These are phyloP conservation scores for Neopipo cinnamomea DNA, from an alignment of 2,113 vertebrate species.

Conservation along the genomic window DNA sequence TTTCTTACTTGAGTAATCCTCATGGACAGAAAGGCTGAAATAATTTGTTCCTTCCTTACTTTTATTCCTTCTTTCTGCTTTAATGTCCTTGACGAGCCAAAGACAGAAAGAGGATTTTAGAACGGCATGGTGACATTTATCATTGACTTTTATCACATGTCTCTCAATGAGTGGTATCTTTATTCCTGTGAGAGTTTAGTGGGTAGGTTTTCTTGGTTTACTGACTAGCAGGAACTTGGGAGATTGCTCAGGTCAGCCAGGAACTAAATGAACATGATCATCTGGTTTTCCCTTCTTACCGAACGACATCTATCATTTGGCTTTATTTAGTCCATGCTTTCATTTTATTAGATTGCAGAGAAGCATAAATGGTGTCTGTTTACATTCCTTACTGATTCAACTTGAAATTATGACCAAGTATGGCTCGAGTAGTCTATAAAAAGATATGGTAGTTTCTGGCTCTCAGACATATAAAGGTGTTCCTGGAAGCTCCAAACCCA, in stretches of 20 bases:
- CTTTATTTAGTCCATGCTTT: constrained; percentile 29
- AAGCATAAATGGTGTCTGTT: constrained; percentile 33
- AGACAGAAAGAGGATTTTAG: neutral
- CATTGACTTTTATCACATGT: neutral
- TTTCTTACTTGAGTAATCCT: neutral
- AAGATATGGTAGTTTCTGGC: neutral
- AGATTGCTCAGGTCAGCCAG: neutral
- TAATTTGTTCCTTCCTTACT: neutral
- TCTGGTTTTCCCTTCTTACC: neutral
- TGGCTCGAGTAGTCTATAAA: neutral
- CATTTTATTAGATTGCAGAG: constrained; percentile 16
- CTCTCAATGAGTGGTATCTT: neutral
- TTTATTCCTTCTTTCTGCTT: neutral
- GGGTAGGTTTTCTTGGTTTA: neutral
- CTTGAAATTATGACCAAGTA: constrained; percentile 29
- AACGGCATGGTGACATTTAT: neutral
- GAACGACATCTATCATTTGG: neutral
- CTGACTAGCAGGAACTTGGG: neutral
- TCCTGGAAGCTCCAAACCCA: constrained; percentile 33
- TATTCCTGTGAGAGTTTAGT: neutral
- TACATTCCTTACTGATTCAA: constrained; percentile 13
- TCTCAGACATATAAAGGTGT: neutral
- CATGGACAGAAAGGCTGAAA: neutral
- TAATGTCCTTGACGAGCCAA: neutral
- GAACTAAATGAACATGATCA: neutral